These are phyloP conservation scores for Lates japonicus DNA, from an alignment of 2,797 vertebrate species.

Conservation along the genomic window DNA sequence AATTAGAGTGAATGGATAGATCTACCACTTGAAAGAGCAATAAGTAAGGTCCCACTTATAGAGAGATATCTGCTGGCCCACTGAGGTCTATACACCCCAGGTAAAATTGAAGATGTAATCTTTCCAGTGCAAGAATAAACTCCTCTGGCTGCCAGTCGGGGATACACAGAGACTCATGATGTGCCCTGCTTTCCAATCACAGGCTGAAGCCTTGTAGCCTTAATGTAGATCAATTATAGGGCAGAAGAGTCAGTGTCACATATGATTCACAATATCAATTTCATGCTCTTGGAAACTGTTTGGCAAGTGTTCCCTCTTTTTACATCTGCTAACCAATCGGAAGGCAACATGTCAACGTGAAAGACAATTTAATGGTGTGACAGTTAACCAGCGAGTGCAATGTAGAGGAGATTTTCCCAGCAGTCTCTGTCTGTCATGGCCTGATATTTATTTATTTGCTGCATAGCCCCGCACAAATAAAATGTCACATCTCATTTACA, in stretches of 20 bases:
- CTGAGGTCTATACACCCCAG: conserved; percentile 85
- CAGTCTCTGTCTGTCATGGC: conserved; percentile 92
- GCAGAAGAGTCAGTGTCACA: conserved; percentile 96
- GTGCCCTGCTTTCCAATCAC: conserved; percentile 77
- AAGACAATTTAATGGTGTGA: conserved; percentile 95
- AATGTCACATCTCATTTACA: conserved; percentile 91
- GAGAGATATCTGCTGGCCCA: conserved; percentile 83
- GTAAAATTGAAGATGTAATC: conserved; percentile 89
- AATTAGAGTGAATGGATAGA: conserved; percentile 90
- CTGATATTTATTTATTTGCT: conserved; percentile 97
- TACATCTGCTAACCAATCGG: conserved; percentile 99
- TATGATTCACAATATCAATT: conserved; percentile 99
- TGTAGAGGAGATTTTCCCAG: conserved; percentile 85
- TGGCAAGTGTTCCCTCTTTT: conserved; percentile 94
- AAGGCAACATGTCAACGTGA: conserved; percentile 91
- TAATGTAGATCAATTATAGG: conserved; percentile 97
- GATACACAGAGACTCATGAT: conserved; percentile 78
- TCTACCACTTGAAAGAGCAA: conserved; percentile 88
- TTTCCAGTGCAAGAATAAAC: conserved; percentile 83
- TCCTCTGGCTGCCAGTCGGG: conserved; percentile 77
- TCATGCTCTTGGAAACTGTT: conserved; percentile 97
- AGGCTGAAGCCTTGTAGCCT: conserved; percentile 80
- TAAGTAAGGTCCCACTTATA: conserved; percentile 88
- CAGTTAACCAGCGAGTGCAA: conserved; percentile 94
- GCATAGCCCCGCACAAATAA: conserved; percentile 86